Evolutionary conservation across 2,797 vertebrate genomes (phyloP).

Genomic region (Sebastes kiyomatsui): DNA sequence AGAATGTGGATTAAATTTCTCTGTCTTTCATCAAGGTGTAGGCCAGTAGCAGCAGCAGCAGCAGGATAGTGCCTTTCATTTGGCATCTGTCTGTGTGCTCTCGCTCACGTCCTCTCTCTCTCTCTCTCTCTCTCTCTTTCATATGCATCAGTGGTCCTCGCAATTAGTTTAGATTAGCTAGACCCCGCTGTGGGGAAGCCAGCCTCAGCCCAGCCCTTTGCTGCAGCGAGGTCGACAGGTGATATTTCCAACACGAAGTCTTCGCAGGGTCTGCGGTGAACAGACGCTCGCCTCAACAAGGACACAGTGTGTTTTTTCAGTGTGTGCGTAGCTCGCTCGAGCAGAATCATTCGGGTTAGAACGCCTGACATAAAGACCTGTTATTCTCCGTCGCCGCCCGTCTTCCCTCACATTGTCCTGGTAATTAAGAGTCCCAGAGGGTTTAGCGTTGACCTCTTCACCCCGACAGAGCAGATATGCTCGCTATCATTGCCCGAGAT

Average conservation of each 20-base stretch:
- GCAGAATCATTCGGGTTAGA: constrained; percentile 20
- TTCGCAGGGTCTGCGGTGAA: neutral
- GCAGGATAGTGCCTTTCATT: constrained; percentile 50
- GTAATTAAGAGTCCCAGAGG: constrained; percentile 57
- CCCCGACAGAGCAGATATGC: constrained; percentile 55
- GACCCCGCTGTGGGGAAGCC: constrained; percentile 17
- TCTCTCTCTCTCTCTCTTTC: constrained; percentile 29
- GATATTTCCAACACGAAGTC: constrained; percentile 30
- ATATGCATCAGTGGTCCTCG: constrained; percentile 55
- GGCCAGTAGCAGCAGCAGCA: constrained; percentile 8
- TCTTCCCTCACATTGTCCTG: constrained; percentile 27
- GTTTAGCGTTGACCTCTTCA: constrained; percentile 59
- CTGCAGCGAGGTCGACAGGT: constrained; percentile 14
- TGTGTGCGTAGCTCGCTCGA: neutral
- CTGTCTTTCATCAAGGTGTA: constrained; percentile 24
- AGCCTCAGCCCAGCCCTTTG: constrained; percentile 16
- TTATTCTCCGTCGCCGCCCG: constrained; percentile 19
- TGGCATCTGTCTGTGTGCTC: constrained; percentile 34
- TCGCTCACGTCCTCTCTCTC: constrained; percentile 10
- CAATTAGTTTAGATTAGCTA: constrained; percentile 68
- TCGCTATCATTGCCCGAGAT: constrained; percentile 51
- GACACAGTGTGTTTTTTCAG: neutral
- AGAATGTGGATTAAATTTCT: neutral
- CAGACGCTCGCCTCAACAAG: neutral
- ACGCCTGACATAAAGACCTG: constrained; percentile 39